These are phyloP conservation scores for Artemia franciscana DNA, from an alignment of 1,140 invertebrate species.

Conservation along the genomic window DNA sequence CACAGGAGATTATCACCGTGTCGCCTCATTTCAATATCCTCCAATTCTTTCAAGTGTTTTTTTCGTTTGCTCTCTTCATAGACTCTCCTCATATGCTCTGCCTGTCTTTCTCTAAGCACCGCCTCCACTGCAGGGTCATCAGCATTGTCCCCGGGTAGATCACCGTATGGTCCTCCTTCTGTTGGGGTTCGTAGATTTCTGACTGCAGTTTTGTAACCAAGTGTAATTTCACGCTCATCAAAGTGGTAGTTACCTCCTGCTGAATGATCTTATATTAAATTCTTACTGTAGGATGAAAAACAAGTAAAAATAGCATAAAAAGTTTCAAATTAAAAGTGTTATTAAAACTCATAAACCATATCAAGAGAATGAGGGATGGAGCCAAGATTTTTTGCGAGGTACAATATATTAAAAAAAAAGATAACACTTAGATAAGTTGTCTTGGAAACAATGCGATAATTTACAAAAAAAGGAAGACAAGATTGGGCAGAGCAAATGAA, in stretches of 20 bases:
- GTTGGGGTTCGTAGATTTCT: constrained; percentile 33
- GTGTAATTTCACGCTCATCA: constrained; percentile 72
- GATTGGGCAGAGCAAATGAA: too few species aligned
- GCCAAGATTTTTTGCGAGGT: too few species aligned
- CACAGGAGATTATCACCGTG: constrained; percentile 74
- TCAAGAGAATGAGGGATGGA: too few species aligned
- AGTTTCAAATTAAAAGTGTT: too few species aligned
- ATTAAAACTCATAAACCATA: too few species aligned
- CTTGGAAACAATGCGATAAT: too few species aligned
- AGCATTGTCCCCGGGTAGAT: neutral
- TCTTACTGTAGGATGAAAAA: too few species aligned
- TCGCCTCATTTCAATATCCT: constrained; percentile 67
- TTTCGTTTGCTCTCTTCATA: constrained; percentile 64
- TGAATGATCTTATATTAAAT: too few species aligned
- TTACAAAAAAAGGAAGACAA: too few species aligned
- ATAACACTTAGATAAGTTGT: too few species aligned
- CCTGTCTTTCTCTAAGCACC: constrained; percentile 55
- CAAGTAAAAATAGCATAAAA: too few species aligned
- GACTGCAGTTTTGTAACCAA: constrained; percentile 68
- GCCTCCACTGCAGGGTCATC: constrained; percentile 13
- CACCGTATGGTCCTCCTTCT: constrained; percentile 31
- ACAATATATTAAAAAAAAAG: too few species aligned
- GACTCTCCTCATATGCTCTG: constrained; percentile 64
- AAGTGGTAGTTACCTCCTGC: constrained; percentile 61
- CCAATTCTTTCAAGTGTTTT: constrained; percentile 67